Evolutionary conservation across 2,113 vertebrate genomes (phyloP).

Genomic region (Corythornis madagascariensis): DNA sequence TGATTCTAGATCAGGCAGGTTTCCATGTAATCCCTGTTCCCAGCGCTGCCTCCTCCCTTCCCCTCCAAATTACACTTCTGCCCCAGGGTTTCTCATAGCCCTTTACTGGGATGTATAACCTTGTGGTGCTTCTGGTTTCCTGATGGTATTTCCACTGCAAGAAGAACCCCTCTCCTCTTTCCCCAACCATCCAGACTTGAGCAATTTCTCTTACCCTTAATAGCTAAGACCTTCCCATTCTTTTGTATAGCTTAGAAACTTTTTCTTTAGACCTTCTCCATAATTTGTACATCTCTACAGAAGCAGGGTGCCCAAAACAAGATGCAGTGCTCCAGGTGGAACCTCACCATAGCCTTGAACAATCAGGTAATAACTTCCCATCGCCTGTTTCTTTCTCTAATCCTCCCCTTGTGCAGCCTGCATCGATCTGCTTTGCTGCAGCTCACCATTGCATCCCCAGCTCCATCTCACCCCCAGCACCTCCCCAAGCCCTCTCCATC

Average conservation of each 20-base stretch:
- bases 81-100: not conserved
- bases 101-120: not conserved
- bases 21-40: not conserved
- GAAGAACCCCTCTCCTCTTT: not conserved
- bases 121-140: not conserved
- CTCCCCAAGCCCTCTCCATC: constrained; percentile 19
- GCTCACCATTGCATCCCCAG: constrained; percentile 36
- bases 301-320: constrained; percentile 70
- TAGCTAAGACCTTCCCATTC: not conserved
- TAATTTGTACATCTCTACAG: constrained; percentile 71
- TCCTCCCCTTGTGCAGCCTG: constrained; percentile 7
- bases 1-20: not conserved
- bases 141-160: not conserved
- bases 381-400: not conserved
- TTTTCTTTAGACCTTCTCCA: constrained; percentile 59
- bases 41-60: not conserved
- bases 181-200: not conserved
- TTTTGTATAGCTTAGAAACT: constrained; percentile 23
- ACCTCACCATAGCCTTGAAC: constrained; percentile 72
- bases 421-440: not conserved
- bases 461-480: constrained; percentile 25
- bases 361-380: constrained; percentile 66
- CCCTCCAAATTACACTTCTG: not conserved
- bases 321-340: constrained; percentile 71
- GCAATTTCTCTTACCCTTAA: not conserved